phyloP scores from a whole-genome alignment of 2,797 vertebrate species.

The Mus minutoides region DNA sequence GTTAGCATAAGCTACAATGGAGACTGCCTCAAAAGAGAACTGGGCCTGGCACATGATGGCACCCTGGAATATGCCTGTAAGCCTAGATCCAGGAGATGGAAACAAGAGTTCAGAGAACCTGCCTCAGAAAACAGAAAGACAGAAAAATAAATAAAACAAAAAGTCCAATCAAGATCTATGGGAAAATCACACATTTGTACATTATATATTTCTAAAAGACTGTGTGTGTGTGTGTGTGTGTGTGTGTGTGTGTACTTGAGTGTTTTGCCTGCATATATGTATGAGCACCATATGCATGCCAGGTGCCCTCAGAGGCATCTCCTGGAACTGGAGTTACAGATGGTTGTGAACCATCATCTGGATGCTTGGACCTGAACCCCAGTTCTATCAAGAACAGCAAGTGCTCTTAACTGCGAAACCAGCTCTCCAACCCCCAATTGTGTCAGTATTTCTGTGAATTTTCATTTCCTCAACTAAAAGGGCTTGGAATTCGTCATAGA shows the following conservation, averaged over 20 bases:
- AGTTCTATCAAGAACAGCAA: neutral
- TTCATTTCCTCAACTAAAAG: slow-evolving; percentile 58
- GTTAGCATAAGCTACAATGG: neutral
- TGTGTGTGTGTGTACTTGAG: neutral
- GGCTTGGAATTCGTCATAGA: neutral
- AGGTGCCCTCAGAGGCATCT: neutral
- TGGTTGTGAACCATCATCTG: neutral
- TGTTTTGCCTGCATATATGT: neutral
- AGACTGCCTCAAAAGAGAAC: neutral
- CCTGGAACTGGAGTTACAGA: neutral
- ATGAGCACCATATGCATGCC: neutral
- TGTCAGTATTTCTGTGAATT: slow-evolving; percentile 37
- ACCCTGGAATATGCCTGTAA: neutral
- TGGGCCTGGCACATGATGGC: neutral
- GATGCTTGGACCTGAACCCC: neutral
- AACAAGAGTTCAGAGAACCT: neutral
- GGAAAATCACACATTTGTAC: neutral
- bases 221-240: neutral
- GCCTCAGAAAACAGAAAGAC: neutral
- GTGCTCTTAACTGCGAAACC: neutral
- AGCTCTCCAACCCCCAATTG: neutral
- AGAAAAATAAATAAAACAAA: slow-evolving; percentile 2
- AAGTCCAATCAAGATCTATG: neutral
- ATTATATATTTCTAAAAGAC: neutral
- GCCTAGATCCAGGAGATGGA: neutral